Evolutionary conservation across 2,113 vertebrate genomes (phyloP).

Genomic region (Lathamus discolor): DNA sequence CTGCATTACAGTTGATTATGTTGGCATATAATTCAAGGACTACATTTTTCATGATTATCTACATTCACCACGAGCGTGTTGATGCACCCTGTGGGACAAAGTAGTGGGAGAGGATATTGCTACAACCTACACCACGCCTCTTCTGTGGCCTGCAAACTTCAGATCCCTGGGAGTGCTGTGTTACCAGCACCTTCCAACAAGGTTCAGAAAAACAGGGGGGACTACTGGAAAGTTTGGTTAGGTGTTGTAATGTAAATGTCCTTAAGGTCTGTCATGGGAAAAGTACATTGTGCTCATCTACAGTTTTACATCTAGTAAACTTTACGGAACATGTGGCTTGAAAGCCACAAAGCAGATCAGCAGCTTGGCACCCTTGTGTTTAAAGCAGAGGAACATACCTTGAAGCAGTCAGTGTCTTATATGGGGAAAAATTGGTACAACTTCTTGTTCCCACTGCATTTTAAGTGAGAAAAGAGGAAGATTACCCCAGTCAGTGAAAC

Average conservation of each 20-base stretch:
- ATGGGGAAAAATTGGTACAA: neutral
- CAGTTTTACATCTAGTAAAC: neutral
- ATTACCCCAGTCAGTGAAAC: neutral
- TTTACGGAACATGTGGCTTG: neutral
- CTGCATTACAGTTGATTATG: neutral
- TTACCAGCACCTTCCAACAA: neutral
- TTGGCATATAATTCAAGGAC: neutral
- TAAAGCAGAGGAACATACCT: neutral
- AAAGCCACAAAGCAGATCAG: neutral
- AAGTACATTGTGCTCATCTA: rapidly evolving
- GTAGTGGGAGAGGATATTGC: neutral
- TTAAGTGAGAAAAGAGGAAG: neutral
- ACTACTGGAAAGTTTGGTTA: neutral
- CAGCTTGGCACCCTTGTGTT: neutral
- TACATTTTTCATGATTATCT: neutral
- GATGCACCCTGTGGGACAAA: neutral
- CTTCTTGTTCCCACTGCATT: neutral
- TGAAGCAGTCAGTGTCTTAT: neutral
- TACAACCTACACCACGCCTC: rapidly evolving
- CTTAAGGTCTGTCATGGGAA: neutral
- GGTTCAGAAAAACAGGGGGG: neutral
- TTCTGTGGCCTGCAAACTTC: neutral
- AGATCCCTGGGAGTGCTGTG: neutral
- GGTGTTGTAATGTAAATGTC: neutral
- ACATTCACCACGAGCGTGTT: rapidly evolving